Percentiles rank a stretch among this genome's conserved stretches.
phyloP scores from a whole-genome alignment of 2,113 vertebrate genomes.

The Glareola pratincola region DNA sequence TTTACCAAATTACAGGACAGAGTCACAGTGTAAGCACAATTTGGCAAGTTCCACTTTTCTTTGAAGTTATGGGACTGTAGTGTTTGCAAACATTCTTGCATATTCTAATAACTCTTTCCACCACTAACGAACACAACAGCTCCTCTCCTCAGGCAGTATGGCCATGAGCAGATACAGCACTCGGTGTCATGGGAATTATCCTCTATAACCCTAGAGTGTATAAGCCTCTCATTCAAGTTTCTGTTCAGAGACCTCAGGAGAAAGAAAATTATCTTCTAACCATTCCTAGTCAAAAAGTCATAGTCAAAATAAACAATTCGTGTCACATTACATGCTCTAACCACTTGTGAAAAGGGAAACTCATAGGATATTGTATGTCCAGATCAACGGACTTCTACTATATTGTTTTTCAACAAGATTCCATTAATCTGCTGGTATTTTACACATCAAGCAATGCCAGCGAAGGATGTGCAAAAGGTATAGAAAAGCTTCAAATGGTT shows the following conservation, averaged over 20 bases:
- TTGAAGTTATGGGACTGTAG: not conserved
- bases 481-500: not conserved
- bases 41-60: not conserved
- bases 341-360: not conserved
- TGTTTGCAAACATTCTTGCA: not conserved
- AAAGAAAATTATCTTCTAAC: not conserved
- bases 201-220: not conserved
- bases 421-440: not conserved
- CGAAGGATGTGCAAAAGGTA: not conserved
- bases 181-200: not conserved
- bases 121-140: not conserved
- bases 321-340: not conserved
- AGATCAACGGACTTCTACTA: not conserved
- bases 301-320: not conserved
- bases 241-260: not conserved
- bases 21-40: not conserved
- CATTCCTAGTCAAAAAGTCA: not conserved
- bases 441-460: not conserved
- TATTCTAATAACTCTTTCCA: not conserved
- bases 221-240: not conserved
- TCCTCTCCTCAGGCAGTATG: not conserved
- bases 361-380: not conserved
- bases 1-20: not conserved
- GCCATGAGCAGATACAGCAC: not conserved
- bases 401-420: conserved; percentile 13